Evolutionary conservation across 30 jellyfish, hydroid and myxozoan species (phyloP), one percentile per base, ranked within the genome.

Genomic region (Nemopilema nomurai): DNA sequence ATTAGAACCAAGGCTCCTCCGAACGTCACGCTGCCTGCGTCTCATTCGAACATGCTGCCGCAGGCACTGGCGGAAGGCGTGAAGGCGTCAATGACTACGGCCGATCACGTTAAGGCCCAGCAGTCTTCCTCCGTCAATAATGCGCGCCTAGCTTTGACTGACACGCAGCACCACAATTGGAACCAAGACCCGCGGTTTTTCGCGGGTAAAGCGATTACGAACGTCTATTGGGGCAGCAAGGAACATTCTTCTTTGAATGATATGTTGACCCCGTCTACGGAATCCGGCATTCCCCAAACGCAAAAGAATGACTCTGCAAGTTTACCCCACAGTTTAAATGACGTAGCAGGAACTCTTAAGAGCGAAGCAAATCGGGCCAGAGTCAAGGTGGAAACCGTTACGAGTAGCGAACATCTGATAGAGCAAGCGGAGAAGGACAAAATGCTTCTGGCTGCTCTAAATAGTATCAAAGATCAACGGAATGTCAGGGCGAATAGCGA

Each of bases 21-120:
- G 41, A 84, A 84, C 28, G 31, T 84, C 26, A 84, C 93, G 20
- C 51, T 84, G 33, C 93, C 93, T 16, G 51, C 77, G 41, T 84
- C 93, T 1, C 93, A 84, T 51, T 84, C 93, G 17, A 66, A 84
- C 88, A 74, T 73, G 93, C 78, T 84, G 27, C 93, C 93, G 31
- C 63, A 67, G 49, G 93, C 83, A 0, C 57, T 84, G 51, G 52
- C 93, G 25, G 62, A 84, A 25, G 79, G 83, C 1, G 0, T 75
- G 24, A 64, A 49, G 33, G 64, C 78, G 17, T 68, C 93, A 27
- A 31, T 67, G 4, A 17, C 49, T 0, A 25, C 62, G 22, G 7
- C 86, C 7, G 18, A 51, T 51, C 65, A 29, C 73, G 28, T 8
- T 53, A 17, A 57, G 20, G 21, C 62, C 25, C 81, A 80, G 4